Evolutionary conservation across 2,113 vertebrate genomes (phyloP).

Genomic region (Psilopsiagon aymara): DNA sequence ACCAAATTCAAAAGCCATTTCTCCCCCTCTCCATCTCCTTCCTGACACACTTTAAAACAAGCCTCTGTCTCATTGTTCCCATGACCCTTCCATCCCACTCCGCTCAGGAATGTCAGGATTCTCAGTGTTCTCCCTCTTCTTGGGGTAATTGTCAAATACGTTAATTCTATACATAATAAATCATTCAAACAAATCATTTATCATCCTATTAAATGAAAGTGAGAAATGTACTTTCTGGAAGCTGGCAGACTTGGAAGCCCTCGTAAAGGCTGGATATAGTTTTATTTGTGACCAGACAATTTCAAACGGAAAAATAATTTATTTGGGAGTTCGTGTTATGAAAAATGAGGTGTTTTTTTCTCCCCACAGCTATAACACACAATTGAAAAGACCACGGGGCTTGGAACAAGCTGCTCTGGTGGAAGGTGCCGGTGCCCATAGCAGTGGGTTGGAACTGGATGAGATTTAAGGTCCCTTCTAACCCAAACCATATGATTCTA

Average conservation of each 20-base stretch:
- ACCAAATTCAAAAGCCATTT: not conserved
- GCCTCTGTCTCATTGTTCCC: not conserved
- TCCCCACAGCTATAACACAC: accelerated
- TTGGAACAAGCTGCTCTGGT: not conserved
- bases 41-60: not conserved
- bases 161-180: constrained; percentile 12
- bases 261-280: not conserved
- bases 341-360: accelerated
- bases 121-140: not conserved
- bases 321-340: not conserved
- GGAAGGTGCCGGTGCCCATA: not conserved
- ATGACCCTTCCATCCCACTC: not conserved
- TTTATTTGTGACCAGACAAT: accelerated
- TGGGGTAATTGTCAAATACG: accelerated
- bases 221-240: accelerated
- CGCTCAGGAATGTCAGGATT: not conserved
- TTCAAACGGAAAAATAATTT: not conserved
- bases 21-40: not conserved
- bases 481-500: not conserved
- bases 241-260: not conserved
- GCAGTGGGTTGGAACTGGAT: not conserved
- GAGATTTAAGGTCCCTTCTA: not conserved
- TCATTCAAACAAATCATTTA: accelerated
- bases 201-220: not conserved
- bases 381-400: accelerated